A percentile compares a stretch with the other conserved stretches of the same genome.
These are phyloP conservation scores for Cataglyphis cursor DNA, from an alignment of 2,888 invertebrate genomes.

Conservation along the genomic window DNA sequence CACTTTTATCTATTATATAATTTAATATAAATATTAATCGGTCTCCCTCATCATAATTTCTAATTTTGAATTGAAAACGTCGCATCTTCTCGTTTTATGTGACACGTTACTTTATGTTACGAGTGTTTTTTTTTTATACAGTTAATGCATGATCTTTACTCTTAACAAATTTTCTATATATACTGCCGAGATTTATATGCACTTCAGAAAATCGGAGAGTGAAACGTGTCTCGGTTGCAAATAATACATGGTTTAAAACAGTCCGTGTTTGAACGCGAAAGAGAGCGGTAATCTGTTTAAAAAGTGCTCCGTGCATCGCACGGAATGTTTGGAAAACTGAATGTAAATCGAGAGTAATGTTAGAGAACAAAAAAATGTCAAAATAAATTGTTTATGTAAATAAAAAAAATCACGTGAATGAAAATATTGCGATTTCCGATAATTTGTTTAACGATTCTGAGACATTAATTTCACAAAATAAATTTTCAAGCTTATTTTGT, in stretches of 20 bases:
- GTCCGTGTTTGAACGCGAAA: background rate
- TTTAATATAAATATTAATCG: background rate
- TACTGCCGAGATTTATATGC: background rate
- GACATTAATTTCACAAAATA: constrained; percentile 5
- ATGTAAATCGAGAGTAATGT: constrained; percentile 18
- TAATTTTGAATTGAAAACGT: background rate
- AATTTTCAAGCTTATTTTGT: background rate
- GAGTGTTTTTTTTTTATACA: background rate
- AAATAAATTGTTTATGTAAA: background rate
- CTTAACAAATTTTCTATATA: background rate
- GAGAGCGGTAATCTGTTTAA: background rate
- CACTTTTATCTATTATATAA: background rate
- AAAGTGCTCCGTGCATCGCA: background rate
- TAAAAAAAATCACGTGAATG: background rate
- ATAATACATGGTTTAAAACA: constrained; percentile 39
- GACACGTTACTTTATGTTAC: background rate
- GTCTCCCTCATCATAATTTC: background rate
- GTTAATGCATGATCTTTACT: background rate
- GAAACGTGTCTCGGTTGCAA: constrained; percentile 16
- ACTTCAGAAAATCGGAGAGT: background rate
- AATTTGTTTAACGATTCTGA: background rate
- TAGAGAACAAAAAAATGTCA: background rate
- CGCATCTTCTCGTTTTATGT: background rate
- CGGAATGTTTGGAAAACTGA: background rate
- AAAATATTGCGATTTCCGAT: background rate